phyloP scores from a whole-genome alignment of 2,888 invertebrate species.

The Chaitophorus viminalis region DNA sequence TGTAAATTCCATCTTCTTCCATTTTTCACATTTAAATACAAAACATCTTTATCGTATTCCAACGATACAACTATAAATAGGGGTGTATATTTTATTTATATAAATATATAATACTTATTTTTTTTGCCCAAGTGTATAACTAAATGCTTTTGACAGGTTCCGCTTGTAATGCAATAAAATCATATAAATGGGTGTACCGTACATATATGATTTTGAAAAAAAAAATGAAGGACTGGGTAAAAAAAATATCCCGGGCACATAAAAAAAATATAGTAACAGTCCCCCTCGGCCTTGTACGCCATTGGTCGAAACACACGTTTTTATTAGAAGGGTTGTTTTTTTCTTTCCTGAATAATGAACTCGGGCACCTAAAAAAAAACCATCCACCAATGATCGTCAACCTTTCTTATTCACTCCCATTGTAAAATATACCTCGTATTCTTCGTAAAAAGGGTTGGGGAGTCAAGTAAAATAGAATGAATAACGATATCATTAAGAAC shows the following conservation, averaged over 20 bases:
- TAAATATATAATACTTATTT: conserved; percentile 29
- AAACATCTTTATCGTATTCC: conserved; percentile 26
- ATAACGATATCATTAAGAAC: neutral
- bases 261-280: conserved; percentile 35
- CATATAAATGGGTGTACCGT: conserved; percentile 30
- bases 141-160: conserved; percentile 52
- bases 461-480: neutral
- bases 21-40: conserved; percentile 11
- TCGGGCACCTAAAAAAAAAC: conserved; percentile 37
- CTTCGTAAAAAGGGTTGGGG: conserved; percentile 30
- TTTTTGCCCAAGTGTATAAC: conserved; percentile 12
- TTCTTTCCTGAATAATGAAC: conserved; percentile 43
- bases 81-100: conserved; percentile 37
- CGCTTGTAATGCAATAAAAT: conserved; percentile 52
- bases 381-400: conserved; percentile 46
- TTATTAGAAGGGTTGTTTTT: conserved; percentile 61
- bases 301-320: conserved; percentile 46
- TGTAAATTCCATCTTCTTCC: conserved; percentile 35
- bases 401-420: conserved; percentile 47
- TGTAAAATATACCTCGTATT: conserved; percentile 13
- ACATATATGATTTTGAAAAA: conserved; percentile 40
- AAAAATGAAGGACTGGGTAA: conserved; percentile 57
- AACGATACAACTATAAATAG: neutral
- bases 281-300: conserved; percentile 55
- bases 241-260: conserved; percentile 45